Evolutionary conservation across 2,113 vertebrate species (phyloP), one percentile per base, ranked within the genome.

Genomic region (Syngnathus scovelli): DNA sequence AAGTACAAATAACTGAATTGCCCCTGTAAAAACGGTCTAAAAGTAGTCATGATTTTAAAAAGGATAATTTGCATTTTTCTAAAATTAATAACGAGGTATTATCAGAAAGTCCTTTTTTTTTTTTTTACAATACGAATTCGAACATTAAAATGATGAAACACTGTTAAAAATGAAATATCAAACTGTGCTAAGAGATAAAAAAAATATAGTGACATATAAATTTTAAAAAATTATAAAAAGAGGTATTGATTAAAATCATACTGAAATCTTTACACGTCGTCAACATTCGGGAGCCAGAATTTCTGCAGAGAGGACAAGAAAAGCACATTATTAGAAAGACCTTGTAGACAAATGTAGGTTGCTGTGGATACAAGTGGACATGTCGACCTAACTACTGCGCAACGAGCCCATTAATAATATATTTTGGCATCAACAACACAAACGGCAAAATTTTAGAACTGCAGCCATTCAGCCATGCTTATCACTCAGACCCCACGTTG

Each of bases 271-370:
- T 27, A 62, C n/a, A 44, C n/a, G 83, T 98, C 96, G 6, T 97
- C 95, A 0, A 94, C 87, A 48, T 94, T 95, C 13, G 97, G 97
- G 74, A 99, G 91, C 97, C 97, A 98, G 84, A 99, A 96, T 33
- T 93, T 95, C 97, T 99, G 81, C 55, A 67, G 78, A 74, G 69
- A 82, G 33, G 90, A 63, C 18, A 33, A 90, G 62, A n/a, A 64
- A 0, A 60, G 63, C 18, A 70, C 41, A 48, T 10, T 6, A 13
- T 10, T 5, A 62, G 8, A 71, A 6, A 13, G 27, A 33, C 27
- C 27, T 33, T 33, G 27, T 43, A 9, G 6, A 41, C 8, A n/a
- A 37, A 60, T 36, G 15, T 36, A 58, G 15, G 46, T 18, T n/a
- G 6, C 49, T 21, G 7, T 21, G 49, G 7, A 52, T 52, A 10